Base-by-base conservation (phyloP, 2,888 invertebrate species). In the Drosophila heteroneura region DNA sequence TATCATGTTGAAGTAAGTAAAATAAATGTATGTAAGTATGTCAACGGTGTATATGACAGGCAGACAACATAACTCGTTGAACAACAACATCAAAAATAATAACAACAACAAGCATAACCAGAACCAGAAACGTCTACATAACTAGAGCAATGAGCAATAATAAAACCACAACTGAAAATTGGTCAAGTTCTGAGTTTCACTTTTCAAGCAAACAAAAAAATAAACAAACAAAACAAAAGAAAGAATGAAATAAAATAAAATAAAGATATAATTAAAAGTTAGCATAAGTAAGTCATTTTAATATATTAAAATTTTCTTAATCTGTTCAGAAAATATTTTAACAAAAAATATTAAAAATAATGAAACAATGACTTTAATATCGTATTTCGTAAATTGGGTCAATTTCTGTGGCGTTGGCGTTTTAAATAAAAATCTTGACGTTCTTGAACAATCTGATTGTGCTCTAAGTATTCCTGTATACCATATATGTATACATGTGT, bases 11-110 rank as follows among this genome's bases (percentile, higher is more conserved):
- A 74, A 62, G 73, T 80, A 73, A 65, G 75, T 82, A 47, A 76
- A 76, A 71, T 82, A 76, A 78, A 82, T 90, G 83, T 67, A 88
- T 90, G 90, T 53, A 85, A 88, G 76, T 85, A 53, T 85, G 90
- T 85, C 90, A 85, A 72, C 74, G 49, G 67, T 72, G 73, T 59
- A 74, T 67, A 72, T 83, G 87, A 76, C 84, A 72, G 85, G 69
- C 84, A 74, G 72, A 56, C 76, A 61, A 73, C 71, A 74, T 61
- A 76, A 80, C 82, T 78, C 85, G 76, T 70, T 78, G 62, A 69
- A 76, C 79, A 61, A 60, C 74, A 74, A 68, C 74, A 70, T 67
- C 70, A 66, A 64, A 63, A 68, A 69, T 53, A 68, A 44, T 26
- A 35, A 32, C n/a, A 52, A 54, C 28, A 59, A 41, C 35, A 62